These are phyloP conservation scores for Cheilinus undulatus DNA, from an alignment of 2,113 vertebrate species.

Conservation along the genomic window DNA sequence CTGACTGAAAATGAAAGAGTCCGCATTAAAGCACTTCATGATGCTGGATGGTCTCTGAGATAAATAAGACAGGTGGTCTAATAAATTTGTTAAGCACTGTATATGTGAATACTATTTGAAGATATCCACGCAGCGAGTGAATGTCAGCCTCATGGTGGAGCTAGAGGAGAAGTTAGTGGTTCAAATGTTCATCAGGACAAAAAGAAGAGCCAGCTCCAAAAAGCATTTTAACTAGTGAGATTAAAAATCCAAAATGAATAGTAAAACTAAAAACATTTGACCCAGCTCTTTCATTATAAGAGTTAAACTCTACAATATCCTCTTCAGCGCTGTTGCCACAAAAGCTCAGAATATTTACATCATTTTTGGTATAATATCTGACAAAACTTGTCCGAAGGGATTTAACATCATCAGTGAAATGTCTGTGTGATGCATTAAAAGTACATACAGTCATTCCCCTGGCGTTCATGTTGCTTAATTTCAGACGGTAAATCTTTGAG, in stretches of 20 bases:
- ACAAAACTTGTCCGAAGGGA: not conserved
- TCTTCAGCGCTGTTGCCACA: not conserved
- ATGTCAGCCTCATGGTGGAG: not conserved
- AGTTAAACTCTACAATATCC: not conserved
- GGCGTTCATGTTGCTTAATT: conserved; percentile 12
- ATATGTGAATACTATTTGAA: no score
- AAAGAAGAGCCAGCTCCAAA: not conserved
- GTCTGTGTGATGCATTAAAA: not conserved
- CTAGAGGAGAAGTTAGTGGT: not conserved
- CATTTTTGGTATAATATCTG: not conserved
- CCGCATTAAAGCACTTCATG: no score
- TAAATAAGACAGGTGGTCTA: no score
- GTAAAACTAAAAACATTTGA: not conserved
- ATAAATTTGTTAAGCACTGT: no score
- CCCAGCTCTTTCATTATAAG: not conserved
- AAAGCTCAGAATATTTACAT: conserved; percentile 1
- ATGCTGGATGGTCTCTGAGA: no score
- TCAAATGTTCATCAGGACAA: no score
- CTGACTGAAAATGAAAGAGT: no score
- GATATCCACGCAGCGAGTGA: no score
- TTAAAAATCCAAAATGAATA: not conserved
- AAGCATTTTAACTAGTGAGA: not conserved
- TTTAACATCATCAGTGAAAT: not conserved
- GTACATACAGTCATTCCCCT: conserved; percentile 56
- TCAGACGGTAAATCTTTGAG: conserved; percentile 69